Evolutionary conservation across 2,888 invertebrate species (phyloP).

Genomic region (Sympetrum striolatum): DNA sequence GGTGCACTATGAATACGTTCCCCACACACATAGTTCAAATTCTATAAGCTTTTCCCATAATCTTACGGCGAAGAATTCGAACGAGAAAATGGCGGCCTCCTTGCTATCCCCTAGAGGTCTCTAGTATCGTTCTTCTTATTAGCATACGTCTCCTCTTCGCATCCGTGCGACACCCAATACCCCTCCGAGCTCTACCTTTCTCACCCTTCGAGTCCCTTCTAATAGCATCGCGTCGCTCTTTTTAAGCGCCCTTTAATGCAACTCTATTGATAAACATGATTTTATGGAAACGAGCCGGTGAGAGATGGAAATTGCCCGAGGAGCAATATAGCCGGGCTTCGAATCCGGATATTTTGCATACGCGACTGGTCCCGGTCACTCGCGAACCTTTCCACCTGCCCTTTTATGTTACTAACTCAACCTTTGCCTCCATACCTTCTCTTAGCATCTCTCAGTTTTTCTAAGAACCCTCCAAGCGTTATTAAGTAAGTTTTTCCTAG

Average conservation of each 20-base stretch:
- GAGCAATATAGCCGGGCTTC: neutral
- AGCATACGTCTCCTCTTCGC: neutral
- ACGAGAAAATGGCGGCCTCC: too few relatives aligned
- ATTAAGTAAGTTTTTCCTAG: too few relatives aligned
- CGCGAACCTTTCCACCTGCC: neutral
- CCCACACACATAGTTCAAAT: too few relatives aligned
- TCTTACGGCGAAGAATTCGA: too few relatives aligned
- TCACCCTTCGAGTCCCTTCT: neutral
- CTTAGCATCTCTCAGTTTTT: neutral
- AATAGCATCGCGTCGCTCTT: neutral
- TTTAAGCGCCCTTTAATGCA: constrained; percentile 2
- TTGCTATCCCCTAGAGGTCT: neutral
- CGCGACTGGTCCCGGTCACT: neutral
- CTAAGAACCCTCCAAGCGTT: too few relatives aligned
- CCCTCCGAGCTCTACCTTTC: neutral
- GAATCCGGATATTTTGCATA: neutral
- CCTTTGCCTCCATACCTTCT: neutral
- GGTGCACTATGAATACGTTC: too few relatives aligned
- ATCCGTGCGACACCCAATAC: neutral
- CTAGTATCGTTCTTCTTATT: neutral
- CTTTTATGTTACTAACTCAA: neutral
- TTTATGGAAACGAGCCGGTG: neutral
- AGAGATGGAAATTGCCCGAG: neutral
- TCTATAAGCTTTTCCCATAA: too few relatives aligned
- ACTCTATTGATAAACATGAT: neutral